These are phyloP conservation scores for Pangasianodon gigas DNA, from an alignment of 2,113 vertebrate species.

Conservation along the genomic window DNA sequence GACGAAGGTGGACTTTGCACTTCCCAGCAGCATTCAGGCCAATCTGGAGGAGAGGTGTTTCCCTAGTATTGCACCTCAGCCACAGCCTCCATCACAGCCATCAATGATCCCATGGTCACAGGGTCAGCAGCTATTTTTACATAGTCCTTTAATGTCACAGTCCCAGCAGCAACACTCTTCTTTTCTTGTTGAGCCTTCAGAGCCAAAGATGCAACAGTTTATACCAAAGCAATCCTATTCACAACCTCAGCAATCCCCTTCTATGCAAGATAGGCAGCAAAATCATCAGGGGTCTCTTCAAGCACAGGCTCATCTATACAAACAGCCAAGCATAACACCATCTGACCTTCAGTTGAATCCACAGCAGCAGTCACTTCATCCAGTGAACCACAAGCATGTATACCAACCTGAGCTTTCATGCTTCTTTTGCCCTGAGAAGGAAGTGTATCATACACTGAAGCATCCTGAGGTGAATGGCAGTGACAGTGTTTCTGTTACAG, in stretches of 20 bases:
- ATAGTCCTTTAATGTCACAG: slow-evolving; percentile 4
- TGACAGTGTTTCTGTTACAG: slow-evolving; percentile 65
- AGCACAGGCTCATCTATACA: neutral
- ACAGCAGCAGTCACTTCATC: slow-evolving; percentile 5
- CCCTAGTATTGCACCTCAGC: slow-evolving; percentile 34
- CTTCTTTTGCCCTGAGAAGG: slow-evolving; percentile 59
- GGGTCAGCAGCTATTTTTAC: slow-evolving; percentile 12
- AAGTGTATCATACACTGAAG: slow-evolving; percentile 78
- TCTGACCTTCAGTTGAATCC: neutral
- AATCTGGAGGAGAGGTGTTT: neutral
- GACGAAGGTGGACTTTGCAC: slow-evolving; percentile 68
- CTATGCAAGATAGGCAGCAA: slow-evolving; percentile 4
- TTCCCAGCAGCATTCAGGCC: slow-evolving; percentile 50
- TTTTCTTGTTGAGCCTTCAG: neutral
- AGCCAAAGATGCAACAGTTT: slow-evolving; percentile 17
- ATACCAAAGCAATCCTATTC: slow-evolving; percentile 2
- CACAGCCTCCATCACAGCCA: slow-evolving; percentile 1
- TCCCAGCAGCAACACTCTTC: slow-evolving; percentile 10
- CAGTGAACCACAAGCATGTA: slow-evolving; percentile 29
- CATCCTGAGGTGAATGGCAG: slow-evolving; percentile 75
- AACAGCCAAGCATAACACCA: neutral
- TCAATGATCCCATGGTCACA: neutral
- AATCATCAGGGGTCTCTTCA: neutral
- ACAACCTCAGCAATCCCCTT: neutral
- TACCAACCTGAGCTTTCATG: slow-evolving; percentile 39